These are phyloP conservation scores for Ochotona curzoniae DNA, from an alignment of 2,113 vertebrate genomes.

Conservation along the genomic window DNA sequence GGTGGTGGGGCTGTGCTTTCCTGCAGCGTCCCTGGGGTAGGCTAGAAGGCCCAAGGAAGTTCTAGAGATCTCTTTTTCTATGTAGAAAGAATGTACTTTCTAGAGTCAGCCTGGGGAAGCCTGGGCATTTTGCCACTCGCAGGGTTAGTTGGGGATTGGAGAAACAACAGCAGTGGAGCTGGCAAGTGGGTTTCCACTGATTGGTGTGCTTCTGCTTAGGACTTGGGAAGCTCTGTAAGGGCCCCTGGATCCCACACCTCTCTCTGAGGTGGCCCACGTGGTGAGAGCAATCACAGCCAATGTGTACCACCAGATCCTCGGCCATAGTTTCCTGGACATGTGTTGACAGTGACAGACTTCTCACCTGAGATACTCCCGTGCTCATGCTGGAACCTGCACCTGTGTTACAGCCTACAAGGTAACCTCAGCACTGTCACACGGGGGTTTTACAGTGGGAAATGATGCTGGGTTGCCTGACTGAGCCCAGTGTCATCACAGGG, in stretches of 20 bases:
- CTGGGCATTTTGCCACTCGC: fast-evolving
- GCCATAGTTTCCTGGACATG: slow-evolving; percentile 63
- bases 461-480: background rate
- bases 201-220: background rate
- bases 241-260: background rate
- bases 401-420: background rate
- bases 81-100: background rate
- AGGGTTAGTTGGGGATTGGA: background rate
- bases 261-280: slow-evolving; percentile 16
- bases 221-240: background rate
- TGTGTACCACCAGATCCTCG: slow-evolving; percentile 69
- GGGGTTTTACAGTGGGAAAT: background rate
- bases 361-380: background rate
- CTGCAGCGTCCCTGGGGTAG: background rate
- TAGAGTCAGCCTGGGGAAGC: background rate
- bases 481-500: background rate
- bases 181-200: background rate
- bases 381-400: background rate
- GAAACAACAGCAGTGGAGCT: background rate
- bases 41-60: background rate
- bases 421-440: background rate
- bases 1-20: too few relatives aligned
- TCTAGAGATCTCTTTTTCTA: background rate
- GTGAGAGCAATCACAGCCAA: slow-evolving; percentile 66
- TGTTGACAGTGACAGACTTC: background rate